A percentile compares a stretch with the other conserved stretches of the same genome.
phyloP scores from a whole-genome alignment of 2,113 vertebrate genomes.

The Ornithorhynchus anatinus region DNA sequence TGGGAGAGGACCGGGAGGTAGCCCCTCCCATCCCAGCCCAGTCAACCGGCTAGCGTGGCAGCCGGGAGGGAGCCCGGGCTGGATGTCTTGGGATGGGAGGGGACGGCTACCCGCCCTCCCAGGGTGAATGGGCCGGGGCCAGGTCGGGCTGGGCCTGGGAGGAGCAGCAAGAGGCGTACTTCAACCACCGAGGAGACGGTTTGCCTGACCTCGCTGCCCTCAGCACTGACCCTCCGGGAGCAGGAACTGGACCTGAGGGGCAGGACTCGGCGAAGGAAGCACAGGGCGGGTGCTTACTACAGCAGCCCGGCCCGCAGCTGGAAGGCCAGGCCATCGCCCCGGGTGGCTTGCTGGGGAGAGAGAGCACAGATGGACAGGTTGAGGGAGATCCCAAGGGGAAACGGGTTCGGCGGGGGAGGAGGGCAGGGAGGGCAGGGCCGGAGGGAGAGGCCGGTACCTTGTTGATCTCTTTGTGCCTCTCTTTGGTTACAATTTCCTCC shows the following conservation, averaged over 20 bases:
- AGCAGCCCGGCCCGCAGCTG: conserved; percentile 82
- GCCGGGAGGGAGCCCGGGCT: too few relatives aligned
- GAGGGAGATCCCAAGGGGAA: rapidly evolving
- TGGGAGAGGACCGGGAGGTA: neutral
- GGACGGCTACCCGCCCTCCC: neutral
- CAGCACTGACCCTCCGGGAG: too few relatives aligned
- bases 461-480: conserved; percentile 92
- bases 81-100: too few relatives aligned
- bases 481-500: conserved; percentile 93
- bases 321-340: conserved; percentile 86
- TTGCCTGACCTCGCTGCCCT: too few relatives aligned
- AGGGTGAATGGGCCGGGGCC: neutral
- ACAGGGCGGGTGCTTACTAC: conserved; percentile 45
- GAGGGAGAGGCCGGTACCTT: conserved; percentile 76
- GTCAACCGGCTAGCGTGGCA: too few relatives aligned
- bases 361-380: neutral
- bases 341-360: conserved; percentile 82
- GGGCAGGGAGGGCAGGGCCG: neutral
- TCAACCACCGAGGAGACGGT: too few relatives aligned
- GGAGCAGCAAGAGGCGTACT: too few relatives aligned
- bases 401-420: rapidly evolving
- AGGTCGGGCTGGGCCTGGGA: too few relatives aligned
- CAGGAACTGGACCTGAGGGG: too few relatives aligned
- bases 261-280: neutral
- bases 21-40: neutral